Conservation (phyloP, 2,113 vertebrate species). For the Spermophilus dauricus region DNA sequence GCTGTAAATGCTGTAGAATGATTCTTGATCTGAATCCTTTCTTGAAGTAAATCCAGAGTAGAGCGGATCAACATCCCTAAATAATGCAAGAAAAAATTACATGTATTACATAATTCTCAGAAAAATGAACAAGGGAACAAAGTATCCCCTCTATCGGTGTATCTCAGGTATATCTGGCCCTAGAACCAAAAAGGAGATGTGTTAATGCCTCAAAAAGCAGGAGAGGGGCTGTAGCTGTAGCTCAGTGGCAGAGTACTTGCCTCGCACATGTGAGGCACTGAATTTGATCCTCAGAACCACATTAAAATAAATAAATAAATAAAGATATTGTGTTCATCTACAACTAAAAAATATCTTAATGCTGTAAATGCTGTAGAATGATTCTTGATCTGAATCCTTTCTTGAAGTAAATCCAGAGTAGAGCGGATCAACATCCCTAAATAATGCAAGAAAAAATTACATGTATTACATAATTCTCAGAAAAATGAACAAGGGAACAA, state of each 20-base stretch:
- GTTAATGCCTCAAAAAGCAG: neutral
- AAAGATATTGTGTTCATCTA: no score
- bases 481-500: neutral
- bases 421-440: constrained; percentile 3
- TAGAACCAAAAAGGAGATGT: neutral
- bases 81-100: constrained; percentile 13
- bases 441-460: constrained; percentile 13
- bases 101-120: neutral
- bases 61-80: constrained; percentile 3
- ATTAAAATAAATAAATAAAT: no score
- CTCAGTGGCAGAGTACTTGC: no score
- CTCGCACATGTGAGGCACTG: no score
- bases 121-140: neutral
- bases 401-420: constrained; percentile 5
- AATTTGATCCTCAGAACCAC: no score
- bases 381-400: neutral
- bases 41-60: constrained; percentile 5
- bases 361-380: neutral
- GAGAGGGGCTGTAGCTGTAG: no score
- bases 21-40: neutral
- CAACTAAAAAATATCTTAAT: neutral
- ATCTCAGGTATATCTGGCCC: neutral
- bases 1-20: neutral
- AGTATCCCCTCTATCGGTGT: neutral
- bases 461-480: neutral